phyloP scores from a whole-genome alignment of 2,888 invertebrate species.

The Colostygia pectinataria region DNA sequence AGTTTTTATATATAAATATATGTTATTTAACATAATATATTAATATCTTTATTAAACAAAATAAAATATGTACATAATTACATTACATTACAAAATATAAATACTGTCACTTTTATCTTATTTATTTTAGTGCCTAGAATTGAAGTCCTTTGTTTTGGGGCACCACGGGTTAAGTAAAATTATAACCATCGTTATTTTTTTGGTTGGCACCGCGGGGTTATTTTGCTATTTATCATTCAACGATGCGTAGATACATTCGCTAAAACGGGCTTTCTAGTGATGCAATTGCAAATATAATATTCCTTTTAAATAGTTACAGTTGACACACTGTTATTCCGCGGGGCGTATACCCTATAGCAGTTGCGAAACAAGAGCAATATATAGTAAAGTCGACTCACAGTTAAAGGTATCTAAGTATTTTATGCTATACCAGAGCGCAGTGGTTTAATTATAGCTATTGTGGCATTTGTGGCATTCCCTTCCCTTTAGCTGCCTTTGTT shows the following conservation, averaged over 20 bases:
- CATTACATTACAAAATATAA: too few relatives aligned
- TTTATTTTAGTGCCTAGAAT: too few relatives aligned
- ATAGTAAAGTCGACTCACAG: constrained; percentile 1
- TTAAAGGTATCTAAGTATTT: constrained; percentile 15
- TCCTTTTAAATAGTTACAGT: constrained; percentile 21
- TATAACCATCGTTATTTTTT: too few relatives aligned
- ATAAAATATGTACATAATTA: too few relatives aligned
- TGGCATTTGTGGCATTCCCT: constrained; percentile 20
- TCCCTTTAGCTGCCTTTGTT: constrained; percentile 12
- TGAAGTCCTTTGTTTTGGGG: too few relatives aligned
- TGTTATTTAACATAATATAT: too few relatives aligned
- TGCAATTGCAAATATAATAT: constrained; percentile 4
- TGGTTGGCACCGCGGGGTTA: too few relatives aligned
- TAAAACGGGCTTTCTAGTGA: constrained; percentile 17
- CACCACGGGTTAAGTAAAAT: too few relatives aligned
- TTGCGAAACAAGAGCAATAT: constrained; percentile 32
- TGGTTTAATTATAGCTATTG: constrained; percentile 20
- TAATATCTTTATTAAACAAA: too few relatives aligned
- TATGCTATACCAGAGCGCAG: constrained; percentile 11
- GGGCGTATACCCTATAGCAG: constrained; percentile 33
- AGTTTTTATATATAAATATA: too few relatives aligned
- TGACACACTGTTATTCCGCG: constrained; percentile 36
- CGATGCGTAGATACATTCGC: constrained; percentile 15
- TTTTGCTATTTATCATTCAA: constrained; percentile 13
- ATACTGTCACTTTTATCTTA: too few relatives aligned